Conservation (phyloP, 1,140 invertebrate species). For the Plectus sambesii region DNA sequence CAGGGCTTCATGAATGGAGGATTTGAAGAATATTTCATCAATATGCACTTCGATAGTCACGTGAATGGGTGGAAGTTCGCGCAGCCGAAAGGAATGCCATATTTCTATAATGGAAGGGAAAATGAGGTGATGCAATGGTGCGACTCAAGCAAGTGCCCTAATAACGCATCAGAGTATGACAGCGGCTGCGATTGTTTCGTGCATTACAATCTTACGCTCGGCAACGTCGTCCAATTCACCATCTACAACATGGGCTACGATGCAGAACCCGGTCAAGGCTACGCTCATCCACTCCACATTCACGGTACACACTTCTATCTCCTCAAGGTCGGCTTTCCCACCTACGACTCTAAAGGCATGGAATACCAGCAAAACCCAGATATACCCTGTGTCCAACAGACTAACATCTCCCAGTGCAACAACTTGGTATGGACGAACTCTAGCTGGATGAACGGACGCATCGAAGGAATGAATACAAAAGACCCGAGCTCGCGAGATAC, state of each 20-base stretch:
- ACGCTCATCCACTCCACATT: constrained; percentile 39
- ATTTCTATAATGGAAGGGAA: constrained; percentile 30
- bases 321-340: constrained; percentile 37
- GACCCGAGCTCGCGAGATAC: constrained; percentile 35
- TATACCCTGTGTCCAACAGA: constrained; percentile 26
- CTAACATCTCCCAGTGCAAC: constrained; percentile 19
- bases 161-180: too few relatives aligned
- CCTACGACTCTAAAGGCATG: constrained; percentile 28
- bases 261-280: constrained; percentile 27
- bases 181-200: constrained; percentile 35
- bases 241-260: constrained; percentile 45
- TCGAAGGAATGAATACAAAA: constrained; percentile 27
- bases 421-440: constrained; percentile 29
- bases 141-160: too few relatives aligned
- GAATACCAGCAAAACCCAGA: too few relatives aligned
- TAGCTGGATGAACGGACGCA: constrained; percentile 26
- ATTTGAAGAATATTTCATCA: constrained; percentile 37
- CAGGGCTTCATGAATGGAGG: constrained; percentile 21
- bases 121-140: constrained; percentile 8
- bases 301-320: constrained; percentile 41
- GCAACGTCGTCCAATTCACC: constrained; percentile 37
- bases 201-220: constrained; percentile 32
- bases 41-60: constrained; percentile 44
- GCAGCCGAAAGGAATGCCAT: constrained; percentile 36
- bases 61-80: constrained; percentile 37